Evolutionary conservation across 2,797 vertebrate genomes (phyloP).

Genomic region (Enteromius radiatus): DNA sequence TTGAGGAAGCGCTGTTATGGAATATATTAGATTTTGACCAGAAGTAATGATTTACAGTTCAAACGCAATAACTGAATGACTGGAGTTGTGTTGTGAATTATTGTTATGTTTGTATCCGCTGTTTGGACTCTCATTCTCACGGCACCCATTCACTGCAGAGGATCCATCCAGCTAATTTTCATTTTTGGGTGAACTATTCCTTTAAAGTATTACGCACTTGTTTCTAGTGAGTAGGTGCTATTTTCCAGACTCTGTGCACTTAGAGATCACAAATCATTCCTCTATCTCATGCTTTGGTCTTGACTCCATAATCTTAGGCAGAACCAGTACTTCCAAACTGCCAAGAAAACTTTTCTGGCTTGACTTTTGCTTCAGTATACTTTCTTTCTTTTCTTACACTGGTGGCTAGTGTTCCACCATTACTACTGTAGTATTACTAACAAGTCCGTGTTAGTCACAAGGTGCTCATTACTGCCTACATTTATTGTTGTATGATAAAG

Average conservation of each 20-base stretch:
- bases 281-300: not conserved
- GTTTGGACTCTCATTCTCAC: not conserved
- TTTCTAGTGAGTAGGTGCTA: conserved; percentile 55
- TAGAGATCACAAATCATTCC: conserved; percentile 2
- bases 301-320: conserved; percentile 2
- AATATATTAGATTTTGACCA: not conserved
- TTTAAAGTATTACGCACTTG: conserved; percentile 5
- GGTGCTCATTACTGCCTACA: conserved; percentile 62
- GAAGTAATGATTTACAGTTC: not conserved
- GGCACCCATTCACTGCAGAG: not conserved
- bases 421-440: conserved; percentile 51
- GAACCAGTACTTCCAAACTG: conserved; percentile 38
- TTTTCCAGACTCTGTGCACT: conserved; percentile 47
- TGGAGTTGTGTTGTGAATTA: not conserved
- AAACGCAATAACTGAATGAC: not conserved
- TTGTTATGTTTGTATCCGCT: not conserved
- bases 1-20: not conserved
- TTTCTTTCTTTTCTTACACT: conserved; percentile 35
- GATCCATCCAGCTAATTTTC: not conserved
- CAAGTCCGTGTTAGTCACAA: conserved; percentile 53
- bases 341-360: conserved; percentile 10
- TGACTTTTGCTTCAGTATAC: conserved; percentile 10
- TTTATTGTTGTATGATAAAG: conserved; percentile 48
- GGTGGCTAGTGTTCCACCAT: conserved; percentile 36
- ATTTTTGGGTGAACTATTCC: not conserved